A percentile compares a stretch with the other conserved stretches of the same genome.
These are phyloP conservation scores for Paragorgia papillata DNA, from an alignment of 92 coral and sea anemone species.

Conservation along the genomic window DNA sequence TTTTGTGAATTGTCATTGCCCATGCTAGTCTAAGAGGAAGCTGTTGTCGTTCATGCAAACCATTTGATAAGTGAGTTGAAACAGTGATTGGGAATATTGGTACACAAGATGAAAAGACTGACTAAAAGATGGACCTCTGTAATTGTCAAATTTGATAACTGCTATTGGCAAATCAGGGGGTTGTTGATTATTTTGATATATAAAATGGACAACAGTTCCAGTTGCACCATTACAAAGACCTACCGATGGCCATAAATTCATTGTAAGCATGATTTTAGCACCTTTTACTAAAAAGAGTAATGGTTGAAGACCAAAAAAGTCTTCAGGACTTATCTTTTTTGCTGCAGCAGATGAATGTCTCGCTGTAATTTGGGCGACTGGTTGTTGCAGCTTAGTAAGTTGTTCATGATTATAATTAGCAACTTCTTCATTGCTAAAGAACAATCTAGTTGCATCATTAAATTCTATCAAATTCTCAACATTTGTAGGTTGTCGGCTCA, in stretches of 20 bases:
- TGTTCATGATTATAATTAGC: no score
- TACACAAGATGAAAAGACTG: slow-evolving; percentile 55
- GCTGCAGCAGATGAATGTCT: slow-evolving; percentile 65
- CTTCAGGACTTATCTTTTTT: slow-evolving; percentile 53
- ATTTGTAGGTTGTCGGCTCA: slow-evolving; percentile 33
- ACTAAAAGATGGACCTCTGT: slow-evolving; percentile 59
- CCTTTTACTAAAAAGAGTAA: slow-evolving; percentile 55
- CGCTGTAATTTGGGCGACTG: slow-evolving; percentile 54
- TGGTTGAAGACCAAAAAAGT: slow-evolving; percentile 70
- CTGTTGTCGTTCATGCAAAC: slow-evolving; percentile 48
- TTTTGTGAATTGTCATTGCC: no score
- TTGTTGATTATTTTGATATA: no score
- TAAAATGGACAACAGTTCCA: slow-evolving; percentile 60
- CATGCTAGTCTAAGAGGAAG: no score
- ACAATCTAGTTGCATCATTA: slow-evolving; percentile 63
- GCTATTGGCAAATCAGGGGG: no score
- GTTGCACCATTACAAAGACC: slow-evolving; percentile 72
- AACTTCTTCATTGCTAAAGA: slow-evolving; percentile 64
- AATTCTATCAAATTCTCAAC: slow-evolving; percentile 50
- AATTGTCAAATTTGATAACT: slow-evolving; percentile 63
- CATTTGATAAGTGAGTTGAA: slow-evolving; percentile 33
- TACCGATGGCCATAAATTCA: slow-evolving; percentile 62
- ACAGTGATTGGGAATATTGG: slow-evolving; percentile 64
- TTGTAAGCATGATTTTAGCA: slow-evolving; percentile 58
- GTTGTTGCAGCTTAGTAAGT: slow-evolving; percentile 53